Evolutionary conservation across 37 sponge, comb jelly and placozoan genomes (phyloP), one percentile per base, ranked within the genome.

Genomic region (Cladorhizidae sp.): DNA sequence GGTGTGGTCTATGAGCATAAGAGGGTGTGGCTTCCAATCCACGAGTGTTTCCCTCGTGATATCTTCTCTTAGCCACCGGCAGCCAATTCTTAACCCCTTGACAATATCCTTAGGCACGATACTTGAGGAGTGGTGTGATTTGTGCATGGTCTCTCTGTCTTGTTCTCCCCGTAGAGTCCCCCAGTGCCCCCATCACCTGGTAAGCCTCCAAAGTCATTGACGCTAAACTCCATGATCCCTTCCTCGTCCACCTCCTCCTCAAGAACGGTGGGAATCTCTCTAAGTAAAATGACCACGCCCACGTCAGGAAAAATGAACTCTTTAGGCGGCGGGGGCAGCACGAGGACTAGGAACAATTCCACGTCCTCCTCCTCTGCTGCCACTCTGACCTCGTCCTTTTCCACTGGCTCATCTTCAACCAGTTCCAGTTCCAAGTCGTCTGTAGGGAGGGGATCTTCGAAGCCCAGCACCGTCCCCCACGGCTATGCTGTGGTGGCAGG

Each of bases 241-340:
- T 52, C 67, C 31, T 77, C 43, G 2, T 58, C 59, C 22, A 68
- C 67, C 31, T 77, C 43, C 17, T 58, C 59, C 23, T 58, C 59
- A 6, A 58, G 59, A 58, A 58, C 59, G 5, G 59, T 9, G 2
- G 59, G 59, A 6, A 58, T 58, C 14, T 58, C 59, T 25, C 59
- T 58, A 35, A 74, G 45, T 7, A 56, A 56, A 52, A 12, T 62
- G 64, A 76, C 64, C 63, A 62, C 77, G 43, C 64, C 77, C 63
- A 76, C 77, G 15, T 8, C 76, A 33, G 56, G 49, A 21, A 35
- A 28, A 37, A 49, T 29, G 26, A 74, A 25, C 64, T 76, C 64
- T n/a, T 15, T 40, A 62, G 77, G 75, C 2, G 12, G 73, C 15
- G 54, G 54, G n/a, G 49, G 49, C 5, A 45, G 49, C 49, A 45